A percentile compares a stretch with the other conserved stretches of the same genome.
Conservation (phyloP, 2,113 vertebrate species). For the Anarhynchus alexandrinus region DNA sequence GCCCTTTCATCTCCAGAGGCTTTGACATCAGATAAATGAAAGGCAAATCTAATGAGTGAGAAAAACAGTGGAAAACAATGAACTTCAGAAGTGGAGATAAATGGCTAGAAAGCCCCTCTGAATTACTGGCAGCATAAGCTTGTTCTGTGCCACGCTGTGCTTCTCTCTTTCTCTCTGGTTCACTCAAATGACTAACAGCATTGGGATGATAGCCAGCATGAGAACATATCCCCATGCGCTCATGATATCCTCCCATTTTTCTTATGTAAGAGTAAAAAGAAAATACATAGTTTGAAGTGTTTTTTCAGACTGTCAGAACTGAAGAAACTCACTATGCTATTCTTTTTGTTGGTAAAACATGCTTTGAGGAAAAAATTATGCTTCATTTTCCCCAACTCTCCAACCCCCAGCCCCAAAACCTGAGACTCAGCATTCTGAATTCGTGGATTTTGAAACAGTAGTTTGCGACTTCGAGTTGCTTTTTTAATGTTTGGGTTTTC, state of each 20-base stretch:
- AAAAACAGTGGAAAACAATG: conserved; percentile 62
- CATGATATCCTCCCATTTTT: not conserved
- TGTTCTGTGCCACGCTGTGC: conserved; percentile 58
- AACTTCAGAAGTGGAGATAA: conserved; percentile 57
- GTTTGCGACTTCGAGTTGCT: not conserved
- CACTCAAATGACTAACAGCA: conserved; percentile 51
- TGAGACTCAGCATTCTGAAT: not conserved
- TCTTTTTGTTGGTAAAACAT: not conserved
- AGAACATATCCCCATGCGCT: conserved; percentile 29
- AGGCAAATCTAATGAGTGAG: conserved; percentile 34
- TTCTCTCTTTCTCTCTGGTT: conserved; percentile 38
- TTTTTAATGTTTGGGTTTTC: not conserved
- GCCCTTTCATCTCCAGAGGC: conserved; percentile 45
- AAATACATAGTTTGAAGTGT: not conserved
- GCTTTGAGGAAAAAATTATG: not conserved
- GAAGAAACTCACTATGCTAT: not conserved
- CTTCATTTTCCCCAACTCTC: not conserved
- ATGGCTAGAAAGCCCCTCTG: conserved; percentile 34
- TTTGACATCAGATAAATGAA: conserved; percentile 53
- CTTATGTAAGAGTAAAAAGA: not conserved
- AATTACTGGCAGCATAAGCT: conserved; percentile 45
- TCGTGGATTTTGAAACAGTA: not conserved
- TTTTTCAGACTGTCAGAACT: not conserved
- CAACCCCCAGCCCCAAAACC: not conserved
- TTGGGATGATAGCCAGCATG: conserved; percentile 39